These are phyloP conservation scores for Apostichopus leukothele DNA, from an alignment of 53 echinoderm and acorn worm genomes.

Conservation along the genomic window DNA sequence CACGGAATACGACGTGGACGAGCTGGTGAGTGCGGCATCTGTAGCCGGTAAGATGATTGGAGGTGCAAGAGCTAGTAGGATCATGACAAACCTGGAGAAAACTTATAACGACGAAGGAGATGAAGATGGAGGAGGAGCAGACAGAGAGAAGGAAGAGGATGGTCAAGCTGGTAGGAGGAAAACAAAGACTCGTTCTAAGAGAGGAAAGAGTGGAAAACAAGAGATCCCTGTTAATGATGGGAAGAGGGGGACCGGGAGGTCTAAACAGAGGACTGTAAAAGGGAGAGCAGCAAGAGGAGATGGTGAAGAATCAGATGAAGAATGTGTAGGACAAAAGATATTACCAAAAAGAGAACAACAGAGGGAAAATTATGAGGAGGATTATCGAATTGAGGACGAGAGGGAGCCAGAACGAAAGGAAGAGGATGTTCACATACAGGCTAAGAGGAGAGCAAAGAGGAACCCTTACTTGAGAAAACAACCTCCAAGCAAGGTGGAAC, in stretches of 20 bases:
- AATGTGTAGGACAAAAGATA: not conserved
- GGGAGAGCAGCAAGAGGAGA: not conserved
- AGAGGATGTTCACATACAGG: conserved; percentile 25
- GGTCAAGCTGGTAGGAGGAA: not conserved
- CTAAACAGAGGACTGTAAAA: not conserved
- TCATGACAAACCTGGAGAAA: conserved; percentile 17
- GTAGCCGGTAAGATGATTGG: conserved; percentile 36
- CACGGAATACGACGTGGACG: conserved; percentile 29
- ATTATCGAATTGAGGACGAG: conserved; percentile 39
- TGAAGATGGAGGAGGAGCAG: not conserved
- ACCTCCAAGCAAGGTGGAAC: not conserved
- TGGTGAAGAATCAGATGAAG: not conserved
- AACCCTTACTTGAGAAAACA: conserved; percentile 27
- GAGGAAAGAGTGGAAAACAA: not conserved
- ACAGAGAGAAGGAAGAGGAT: not conserved
- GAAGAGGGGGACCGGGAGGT: not conserved
- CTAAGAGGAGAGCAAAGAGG: conserved; percentile 16
- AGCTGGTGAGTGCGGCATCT: not conserved
- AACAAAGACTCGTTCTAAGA: not conserved
- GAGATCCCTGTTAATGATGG: not conserved
- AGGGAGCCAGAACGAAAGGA: conserved; percentile 34
- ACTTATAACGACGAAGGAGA: conserved; percentile 38
- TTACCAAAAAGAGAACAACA: not conserved
- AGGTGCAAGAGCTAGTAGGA: conserved; percentile 3
- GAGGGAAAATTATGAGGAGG: not conserved